Evolutionary conservation across 2,113 vertebrate genomes (phyloP).

Genomic region (Phodopus roborovskii): DNA sequence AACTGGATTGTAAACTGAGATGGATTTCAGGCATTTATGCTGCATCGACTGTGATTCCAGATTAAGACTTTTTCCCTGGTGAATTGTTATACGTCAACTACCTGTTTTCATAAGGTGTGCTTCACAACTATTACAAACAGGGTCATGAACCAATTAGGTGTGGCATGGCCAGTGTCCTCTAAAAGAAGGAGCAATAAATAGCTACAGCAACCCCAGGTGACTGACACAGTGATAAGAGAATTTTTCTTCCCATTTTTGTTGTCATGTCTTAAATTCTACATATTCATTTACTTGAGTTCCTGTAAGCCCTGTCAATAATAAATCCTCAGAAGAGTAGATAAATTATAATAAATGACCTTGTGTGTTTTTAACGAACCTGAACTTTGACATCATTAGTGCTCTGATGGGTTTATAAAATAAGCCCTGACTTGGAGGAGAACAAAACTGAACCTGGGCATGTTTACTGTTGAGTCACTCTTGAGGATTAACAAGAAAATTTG

Average conservation of each 20-base stretch:
- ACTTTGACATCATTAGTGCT: conserved; percentile 84
- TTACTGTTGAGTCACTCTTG: conserved; percentile 39
- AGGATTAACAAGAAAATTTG: conserved; percentile 59
- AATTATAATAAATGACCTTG: conserved; percentile 80
- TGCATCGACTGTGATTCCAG: background rate
- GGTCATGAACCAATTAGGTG: background rate
- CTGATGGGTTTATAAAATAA: conserved; percentile 75
- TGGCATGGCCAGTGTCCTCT: background rate
- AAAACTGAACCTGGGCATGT: conserved; percentile 9
- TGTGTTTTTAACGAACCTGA: conserved; percentile 81
- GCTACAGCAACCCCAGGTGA: background rate
- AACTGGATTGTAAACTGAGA: background rate
- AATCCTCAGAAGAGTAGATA: conserved; percentile 80
- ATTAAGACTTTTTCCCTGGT: background rate
- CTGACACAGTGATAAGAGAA: conserved; percentile 52
- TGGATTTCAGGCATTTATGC: background rate
- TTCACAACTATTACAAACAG: background rate
- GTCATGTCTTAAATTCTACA: conserved; percentile 53
- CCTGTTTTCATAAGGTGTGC: background rate
- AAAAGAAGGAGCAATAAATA: background rate
- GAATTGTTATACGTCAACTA: background rate
- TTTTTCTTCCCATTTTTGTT: conserved; percentile 6
- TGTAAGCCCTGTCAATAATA: conserved; percentile 80
- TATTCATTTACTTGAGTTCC: conserved; percentile 66
- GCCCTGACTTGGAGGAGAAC: background rate